A percentile compares a stretch with the other conserved stretches of the same genome.
Evolutionary conservation across 2,113 vertebrate species (phyloP).

Genomic region (Steatornis caripensis): DNA sequence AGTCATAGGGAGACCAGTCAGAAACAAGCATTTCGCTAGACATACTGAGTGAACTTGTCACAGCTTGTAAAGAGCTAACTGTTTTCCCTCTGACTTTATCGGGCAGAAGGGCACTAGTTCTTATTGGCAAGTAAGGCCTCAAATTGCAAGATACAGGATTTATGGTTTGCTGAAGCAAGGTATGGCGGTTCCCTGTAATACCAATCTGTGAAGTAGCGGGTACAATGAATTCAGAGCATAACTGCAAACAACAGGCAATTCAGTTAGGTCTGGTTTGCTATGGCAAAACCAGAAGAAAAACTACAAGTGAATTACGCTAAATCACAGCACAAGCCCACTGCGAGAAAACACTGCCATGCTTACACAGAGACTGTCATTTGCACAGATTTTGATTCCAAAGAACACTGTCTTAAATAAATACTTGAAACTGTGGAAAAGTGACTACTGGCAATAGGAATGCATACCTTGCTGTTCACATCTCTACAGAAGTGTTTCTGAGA

Average conservation of each 20-base stretch:
- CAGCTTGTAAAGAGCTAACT: not conserved
- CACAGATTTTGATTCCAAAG: not conserved
- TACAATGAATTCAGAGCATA: not conserved
- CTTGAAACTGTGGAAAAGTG: not conserved
- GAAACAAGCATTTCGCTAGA: not conserved
- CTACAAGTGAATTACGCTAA: not conserved
- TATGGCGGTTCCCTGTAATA: not conserved
- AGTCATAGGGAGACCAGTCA: not conserved
- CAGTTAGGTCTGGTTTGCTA: not conserved
- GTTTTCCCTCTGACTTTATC: not conserved
- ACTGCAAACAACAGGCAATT: not conserved
- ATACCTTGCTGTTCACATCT: not conserved
- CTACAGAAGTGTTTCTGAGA: not conserved
- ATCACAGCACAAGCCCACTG: not conserved
- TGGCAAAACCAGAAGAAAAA: not conserved
- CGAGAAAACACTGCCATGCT: not conserved
- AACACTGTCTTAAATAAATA: not conserved
- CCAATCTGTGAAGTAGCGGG: not conserved
- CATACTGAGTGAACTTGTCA: not conserved
- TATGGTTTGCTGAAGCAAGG: not conserved
- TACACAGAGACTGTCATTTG: not conserved
- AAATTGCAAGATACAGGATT: not conserved
- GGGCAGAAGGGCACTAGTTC: not conserved
- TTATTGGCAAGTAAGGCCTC: not conserved
- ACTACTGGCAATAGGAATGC: not conserved